These are phyloP conservation scores for Oscheius sp. DNA, from an alignment of 2,888 invertebrate genomes.

Conservation along the genomic window DNA sequence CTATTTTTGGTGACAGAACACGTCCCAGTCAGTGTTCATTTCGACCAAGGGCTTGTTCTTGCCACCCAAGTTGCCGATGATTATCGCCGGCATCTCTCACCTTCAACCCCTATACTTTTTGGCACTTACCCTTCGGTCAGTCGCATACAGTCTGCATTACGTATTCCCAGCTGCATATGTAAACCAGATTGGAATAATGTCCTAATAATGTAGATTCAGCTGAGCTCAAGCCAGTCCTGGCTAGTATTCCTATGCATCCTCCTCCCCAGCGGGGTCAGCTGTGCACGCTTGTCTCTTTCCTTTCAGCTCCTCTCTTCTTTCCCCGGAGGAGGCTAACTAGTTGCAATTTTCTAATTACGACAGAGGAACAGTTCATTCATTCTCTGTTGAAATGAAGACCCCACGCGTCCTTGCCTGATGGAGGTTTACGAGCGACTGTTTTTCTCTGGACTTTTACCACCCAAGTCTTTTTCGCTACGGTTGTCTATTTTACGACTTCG, in stretches of 20 bases:
- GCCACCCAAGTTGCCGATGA: constrained; percentile 31
- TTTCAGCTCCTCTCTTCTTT: background rate
- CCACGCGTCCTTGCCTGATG: background rate
- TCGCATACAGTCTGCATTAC: too few species aligned
- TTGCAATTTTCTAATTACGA: constrained; percentile 9
- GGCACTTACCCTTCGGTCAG: too few species aligned
- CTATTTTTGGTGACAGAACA: background rate
- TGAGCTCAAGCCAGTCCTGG: constrained; percentile 3
- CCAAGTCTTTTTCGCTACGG: constrained; percentile 18
- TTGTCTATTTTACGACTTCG: constrained; percentile 13
- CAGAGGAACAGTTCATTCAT: background rate
- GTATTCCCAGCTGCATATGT: constrained; percentile 26
- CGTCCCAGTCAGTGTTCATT: background rate
- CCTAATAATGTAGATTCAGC: background rate
- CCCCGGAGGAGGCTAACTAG: constrained; percentile 21
- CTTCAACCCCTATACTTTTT: constrained; percentile 9
- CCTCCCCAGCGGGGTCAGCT: constrained; percentile 16
- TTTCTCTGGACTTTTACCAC: constrained; percentile 9
- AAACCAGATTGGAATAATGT: background rate
- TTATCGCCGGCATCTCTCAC: constrained; percentile 18
- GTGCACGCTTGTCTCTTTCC: constrained; percentile 13
- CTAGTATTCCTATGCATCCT: constrained; percentile 20
- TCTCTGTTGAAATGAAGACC: background rate
- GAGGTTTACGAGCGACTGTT: constrained; percentile 24
- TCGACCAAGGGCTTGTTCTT: constrained; percentile 17